Conservation (phyloP, 2,113 vertebrate genomes). For the Coracopsis vasa region DNA sequence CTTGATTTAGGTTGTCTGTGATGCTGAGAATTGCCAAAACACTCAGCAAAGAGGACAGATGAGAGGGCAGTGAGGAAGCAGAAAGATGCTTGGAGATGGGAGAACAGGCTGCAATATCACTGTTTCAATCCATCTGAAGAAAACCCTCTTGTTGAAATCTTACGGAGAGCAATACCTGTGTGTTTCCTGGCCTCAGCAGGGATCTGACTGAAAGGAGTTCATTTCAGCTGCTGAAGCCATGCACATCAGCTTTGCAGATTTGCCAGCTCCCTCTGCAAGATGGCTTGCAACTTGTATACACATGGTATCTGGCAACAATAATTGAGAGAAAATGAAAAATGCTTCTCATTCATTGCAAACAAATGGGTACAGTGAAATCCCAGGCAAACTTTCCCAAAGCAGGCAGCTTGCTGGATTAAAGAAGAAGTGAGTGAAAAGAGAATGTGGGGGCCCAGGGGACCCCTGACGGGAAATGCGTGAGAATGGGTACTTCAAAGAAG, state of each 20-base stretch:
- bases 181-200: not conserved
- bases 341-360: conserved; percentile 55
- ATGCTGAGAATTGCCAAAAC: not conserved
- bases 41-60: not conserved
- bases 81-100: not conserved
- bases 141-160: not conserved
- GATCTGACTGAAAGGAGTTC: not conserved
- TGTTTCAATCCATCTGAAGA: not conserved
- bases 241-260: conserved; percentile 20
- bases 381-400: conserved; percentile 11
- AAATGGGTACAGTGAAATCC: conserved; percentile 42
- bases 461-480: not conserved
- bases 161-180: not conserved
- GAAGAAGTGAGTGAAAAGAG: not conserved
- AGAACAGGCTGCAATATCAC: not conserved
- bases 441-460: not conserved
- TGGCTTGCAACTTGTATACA: conserved; percentile 19
- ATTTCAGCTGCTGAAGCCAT: not conserved
- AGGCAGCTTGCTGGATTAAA: not conserved
- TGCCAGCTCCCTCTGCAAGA: conserved; percentile 47
- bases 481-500: conserved; percentile 2
- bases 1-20: not conserved
- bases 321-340: conserved; percentile 55
- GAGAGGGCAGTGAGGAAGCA: not conserved
- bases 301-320: conserved; percentile 51